These are phyloP conservation scores for Campodea augens DNA, from an alignment of 1,140 invertebrate genomes.

Conservation along the genomic window DNA sequence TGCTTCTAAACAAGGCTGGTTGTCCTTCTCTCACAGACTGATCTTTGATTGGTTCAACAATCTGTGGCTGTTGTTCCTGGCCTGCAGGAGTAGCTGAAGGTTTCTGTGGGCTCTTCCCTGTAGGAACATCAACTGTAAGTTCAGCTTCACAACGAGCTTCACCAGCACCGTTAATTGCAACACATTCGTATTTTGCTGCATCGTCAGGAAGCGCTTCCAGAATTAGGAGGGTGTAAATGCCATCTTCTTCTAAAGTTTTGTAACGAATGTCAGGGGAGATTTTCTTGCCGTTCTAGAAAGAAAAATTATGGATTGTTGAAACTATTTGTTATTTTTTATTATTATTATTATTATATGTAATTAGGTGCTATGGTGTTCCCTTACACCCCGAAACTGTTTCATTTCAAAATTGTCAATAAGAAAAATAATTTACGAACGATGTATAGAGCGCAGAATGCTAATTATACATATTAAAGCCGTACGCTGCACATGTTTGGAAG, in stretches of 20 bases:
- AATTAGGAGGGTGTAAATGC: conserved; percentile 63
- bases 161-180: conserved; percentile 72
- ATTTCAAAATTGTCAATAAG: conserved; percentile 8
- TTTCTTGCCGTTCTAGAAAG: conserved; percentile 60
- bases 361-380: too few relatives aligned
- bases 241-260: conserved; percentile 75
- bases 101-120: conserved; percentile 36
- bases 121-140: conserved; percentile 41
- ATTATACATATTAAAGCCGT: too few relatives aligned
- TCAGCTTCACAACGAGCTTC: conserved; percentile 78
- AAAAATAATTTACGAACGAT: too few relatives aligned
- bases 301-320: conserved; percentile 2
- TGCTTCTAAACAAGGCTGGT: conserved; percentile 65
- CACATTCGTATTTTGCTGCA: conserved; percentile 75
- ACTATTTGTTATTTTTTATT: too few relatives aligned
- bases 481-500: too few relatives aligned
- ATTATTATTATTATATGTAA: too few relatives aligned
- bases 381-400: too few relatives aligned
- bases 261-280: conserved; percentile 65
- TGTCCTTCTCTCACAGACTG: conserved; percentile 70
- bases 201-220: conserved; percentile 69
- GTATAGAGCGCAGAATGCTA: too few relatives aligned
- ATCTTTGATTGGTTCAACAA: conserved; percentile 61
- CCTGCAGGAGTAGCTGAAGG: conserved; percentile 28
- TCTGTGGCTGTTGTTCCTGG: conserved; percentile 48